Percentiles rank a stretch among this genome's conserved stretches.
These are phyloP conservation scores for Trisateles emortualis DNA, from an alignment of 2,888 invertebrate species.

Conservation along the genomic window DNA sequence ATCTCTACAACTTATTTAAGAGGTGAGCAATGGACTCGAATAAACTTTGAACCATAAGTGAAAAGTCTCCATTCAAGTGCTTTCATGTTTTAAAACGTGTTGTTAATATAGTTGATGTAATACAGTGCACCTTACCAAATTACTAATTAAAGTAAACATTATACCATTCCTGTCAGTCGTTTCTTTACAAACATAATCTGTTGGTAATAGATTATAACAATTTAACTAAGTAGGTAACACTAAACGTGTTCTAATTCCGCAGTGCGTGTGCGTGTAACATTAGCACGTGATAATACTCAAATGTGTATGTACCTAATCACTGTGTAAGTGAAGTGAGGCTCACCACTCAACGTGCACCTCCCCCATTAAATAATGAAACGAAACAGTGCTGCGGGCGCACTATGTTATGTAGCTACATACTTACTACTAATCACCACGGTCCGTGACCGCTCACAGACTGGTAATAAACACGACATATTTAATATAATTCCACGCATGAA, in stretches of 20 bases:
- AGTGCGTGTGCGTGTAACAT: conserved; percentile 3
- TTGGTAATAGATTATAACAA: not conserved
- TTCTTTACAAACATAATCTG: not conserved
- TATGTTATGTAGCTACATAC: not conserved
- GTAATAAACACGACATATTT: not conserved
- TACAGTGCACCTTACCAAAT: not conserved
- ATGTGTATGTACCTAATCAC: not conserved
- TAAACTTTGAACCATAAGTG: no score
- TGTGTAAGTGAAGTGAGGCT: not conserved
- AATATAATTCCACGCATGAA: not conserved
- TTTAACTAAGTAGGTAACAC: not conserved
- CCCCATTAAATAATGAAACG: conserved; percentile 1
- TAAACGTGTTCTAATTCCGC: not conserved
- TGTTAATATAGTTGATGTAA: not conserved
- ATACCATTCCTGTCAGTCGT: not conserved
- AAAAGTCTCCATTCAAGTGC: not conserved
- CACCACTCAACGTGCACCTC: not conserved
- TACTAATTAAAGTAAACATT: not conserved
- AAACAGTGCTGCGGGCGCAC: not conserved
- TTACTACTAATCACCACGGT: not conserved
- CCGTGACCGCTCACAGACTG: not conserved
- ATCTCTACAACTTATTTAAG: conserved; percentile 52
- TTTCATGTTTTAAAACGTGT: not conserved
- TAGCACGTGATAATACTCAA: not conserved
- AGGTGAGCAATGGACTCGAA: conserved; percentile 54